A percentile compares a stretch with the other conserved stretches of the same genome.
Conservation (phyloP, 2,113 vertebrate species). For the Dasyurus viverrinus region DNA sequence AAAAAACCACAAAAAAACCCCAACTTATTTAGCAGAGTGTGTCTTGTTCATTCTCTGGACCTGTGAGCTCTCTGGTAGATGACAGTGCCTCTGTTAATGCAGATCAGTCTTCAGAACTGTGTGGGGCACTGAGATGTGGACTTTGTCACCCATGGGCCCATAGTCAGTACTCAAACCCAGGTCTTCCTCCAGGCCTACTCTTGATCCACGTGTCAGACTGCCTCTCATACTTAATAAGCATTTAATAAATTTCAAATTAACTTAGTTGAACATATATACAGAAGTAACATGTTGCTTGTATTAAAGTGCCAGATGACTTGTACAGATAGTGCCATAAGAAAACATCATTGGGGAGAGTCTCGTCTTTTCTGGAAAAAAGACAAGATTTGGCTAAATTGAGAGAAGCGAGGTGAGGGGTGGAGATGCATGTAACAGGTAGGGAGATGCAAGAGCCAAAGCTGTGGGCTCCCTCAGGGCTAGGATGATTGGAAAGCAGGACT, state of each 20-base stretch:
- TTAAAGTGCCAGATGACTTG: not conserved
- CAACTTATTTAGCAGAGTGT: not conserved
- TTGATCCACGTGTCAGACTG: not conserved
- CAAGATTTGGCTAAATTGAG: not conserved
- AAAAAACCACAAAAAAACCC: not conserved
- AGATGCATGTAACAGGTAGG: not conserved
- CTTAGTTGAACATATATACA: not conserved
- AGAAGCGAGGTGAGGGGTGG: rapidly evolving
- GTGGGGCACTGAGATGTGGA: not conserved
- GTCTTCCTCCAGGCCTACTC: not conserved
- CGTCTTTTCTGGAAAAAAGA: not conserved
- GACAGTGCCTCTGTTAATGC: not conserved
- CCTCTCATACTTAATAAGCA: not conserved
- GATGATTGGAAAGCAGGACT: not conserved
- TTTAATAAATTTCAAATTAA: not conserved
- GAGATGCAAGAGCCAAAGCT: not conserved
- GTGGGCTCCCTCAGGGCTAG: not conserved
- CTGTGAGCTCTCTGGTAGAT: not conserved
- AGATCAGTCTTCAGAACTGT: not conserved
- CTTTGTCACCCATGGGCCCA: not conserved
- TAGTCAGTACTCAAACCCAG: not conserved
- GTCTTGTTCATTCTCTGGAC: not conserved
- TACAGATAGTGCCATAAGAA: not conserved
- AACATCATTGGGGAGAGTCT: not conserved
- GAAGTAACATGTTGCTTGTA: not conserved